phyloP scores from a whole-genome alignment of 1,140 invertebrate genomes.

The Panulirus ornatus region DNA sequence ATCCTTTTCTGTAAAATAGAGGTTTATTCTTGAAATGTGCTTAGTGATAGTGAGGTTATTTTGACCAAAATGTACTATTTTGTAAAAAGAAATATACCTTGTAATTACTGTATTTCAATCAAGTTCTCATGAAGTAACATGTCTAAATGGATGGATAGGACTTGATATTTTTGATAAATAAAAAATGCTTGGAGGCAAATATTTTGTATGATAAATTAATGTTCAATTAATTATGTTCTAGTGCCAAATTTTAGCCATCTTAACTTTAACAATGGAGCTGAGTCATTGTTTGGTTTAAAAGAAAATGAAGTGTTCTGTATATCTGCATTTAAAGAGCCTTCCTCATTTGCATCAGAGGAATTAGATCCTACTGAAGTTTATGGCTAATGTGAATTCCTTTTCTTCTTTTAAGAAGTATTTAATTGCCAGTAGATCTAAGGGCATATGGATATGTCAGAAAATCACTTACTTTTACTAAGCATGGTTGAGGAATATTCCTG shows the following conservation, averaged over 20 bases:
- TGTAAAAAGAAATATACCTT: not conserved
- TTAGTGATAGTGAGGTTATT: constrained; percentile 44
- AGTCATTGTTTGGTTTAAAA: no score
- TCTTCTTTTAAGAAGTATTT: not conserved
- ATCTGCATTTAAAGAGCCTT: no score
- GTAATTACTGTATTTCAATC: not conserved
- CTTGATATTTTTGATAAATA: not conserved
- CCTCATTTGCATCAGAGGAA: no score
- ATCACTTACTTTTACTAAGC: constrained; percentile 39
- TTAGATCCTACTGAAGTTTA: not conserved
- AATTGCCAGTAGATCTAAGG: not conserved
- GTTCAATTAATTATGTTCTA: not conserved
- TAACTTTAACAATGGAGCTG: no score
- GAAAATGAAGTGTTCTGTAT: no score
- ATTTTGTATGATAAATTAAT: not conserved
- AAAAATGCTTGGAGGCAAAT: not conserved
- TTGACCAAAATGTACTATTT: not conserved
- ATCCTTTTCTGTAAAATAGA: constrained; percentile 6
- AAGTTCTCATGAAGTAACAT: constrained; percentile 1
- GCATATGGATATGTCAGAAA: not conserved
- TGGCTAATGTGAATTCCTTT: not conserved
- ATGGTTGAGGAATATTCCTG: constrained; percentile 45
- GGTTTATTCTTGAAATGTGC: constrained; percentile 50
- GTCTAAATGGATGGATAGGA: not conserved
- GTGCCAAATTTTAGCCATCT: no score